Evolutionary conservation across 1,140 invertebrate species (phyloP), one percentile per base, ranked within the genome.

Genomic region (Drosophila repletoides): DNA sequence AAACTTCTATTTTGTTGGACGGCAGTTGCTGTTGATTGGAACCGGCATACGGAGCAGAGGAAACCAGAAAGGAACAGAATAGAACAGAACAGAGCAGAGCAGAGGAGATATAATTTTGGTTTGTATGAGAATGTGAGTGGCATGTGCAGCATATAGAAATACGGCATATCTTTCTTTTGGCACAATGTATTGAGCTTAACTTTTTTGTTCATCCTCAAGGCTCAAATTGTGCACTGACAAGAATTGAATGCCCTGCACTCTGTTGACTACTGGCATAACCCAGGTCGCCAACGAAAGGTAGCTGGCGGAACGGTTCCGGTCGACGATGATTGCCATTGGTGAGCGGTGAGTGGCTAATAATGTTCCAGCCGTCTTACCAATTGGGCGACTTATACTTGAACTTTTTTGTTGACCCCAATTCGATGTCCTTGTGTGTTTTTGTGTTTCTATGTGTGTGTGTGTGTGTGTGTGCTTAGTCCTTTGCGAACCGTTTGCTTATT

Each of bases 301-400:
- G 17, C 29, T 52, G 53, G 45, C 46, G 40, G 14, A 67, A 72
- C 64, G 55, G 40, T 72, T 67, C 28, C 34, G 64, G 48, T 51
- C 58, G 22, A 12, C 40, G 33, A 69, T 56, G 59, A 55, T 53
- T 69, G 58, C 22, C 49, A 26, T 17, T 38, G 58, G 46, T 41
- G 36, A 33, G 28, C 29, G 29, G 40, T 46, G 48, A 55, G 41
- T 67, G 58, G 69, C 56, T 52, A 51, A 56, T 56, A 56, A 52
- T 45, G 26, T 51, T 68, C 61, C 21, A 33, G 40, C 31, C 65
- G 48, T 55, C 48, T 64, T 64, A 48, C 33, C 51, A 51, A 64
- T 56, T 65, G 51, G 15, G 12, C 43, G 28, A 65, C 21, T 60
- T 52, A 51, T 43, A 15, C 22, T 40, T 49, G 14, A 53, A 52